A percentile compares a stretch with the other conserved stretches of the same genome.
These are phyloP conservation scores for Bothrops jararaca DNA, from an alignment of 2,113 vertebrate genomes.

Conservation along the genomic window DNA sequence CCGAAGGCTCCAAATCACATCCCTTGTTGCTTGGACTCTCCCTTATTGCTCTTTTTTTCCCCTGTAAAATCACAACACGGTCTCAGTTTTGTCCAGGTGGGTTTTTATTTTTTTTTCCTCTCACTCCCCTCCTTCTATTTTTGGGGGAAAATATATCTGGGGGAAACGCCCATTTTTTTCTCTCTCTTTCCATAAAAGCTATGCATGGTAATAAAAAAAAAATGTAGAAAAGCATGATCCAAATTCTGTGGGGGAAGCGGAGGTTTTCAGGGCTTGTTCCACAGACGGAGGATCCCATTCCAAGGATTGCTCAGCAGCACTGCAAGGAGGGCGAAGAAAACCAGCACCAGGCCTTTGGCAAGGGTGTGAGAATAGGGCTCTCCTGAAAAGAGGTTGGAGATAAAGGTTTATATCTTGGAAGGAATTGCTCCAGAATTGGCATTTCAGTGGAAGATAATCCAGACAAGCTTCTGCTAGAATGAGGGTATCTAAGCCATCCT, in stretches of 20 bases:
- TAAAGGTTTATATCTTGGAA: background rate
- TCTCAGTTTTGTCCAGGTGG: background rate
- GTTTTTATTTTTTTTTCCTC: background rate
- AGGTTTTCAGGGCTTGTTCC: slow-evolving; percentile 41
- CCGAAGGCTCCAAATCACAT: background rate
- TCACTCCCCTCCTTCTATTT: background rate
- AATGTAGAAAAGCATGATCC: background rate
- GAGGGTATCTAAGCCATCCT: background rate
- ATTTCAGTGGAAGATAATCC: background rate
- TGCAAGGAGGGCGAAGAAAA: slow-evolving; percentile 71
- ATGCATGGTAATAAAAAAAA: background rate
- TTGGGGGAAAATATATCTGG: slow-evolving; percentile 8
- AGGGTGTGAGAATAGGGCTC: slow-evolving; percentile 79
- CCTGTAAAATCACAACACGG: background rate
- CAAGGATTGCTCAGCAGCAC: slow-evolving; percentile 77
- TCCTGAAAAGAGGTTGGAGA: slow-evolving; percentile 65
- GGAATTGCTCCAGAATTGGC: background rate
- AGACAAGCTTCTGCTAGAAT: background rate
- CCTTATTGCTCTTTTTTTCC: background rate
- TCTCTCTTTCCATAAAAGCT: background rate
- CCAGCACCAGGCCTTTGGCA: slow-evolving; percentile 82
- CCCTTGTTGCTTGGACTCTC: background rate
- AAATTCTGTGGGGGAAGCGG: background rate
- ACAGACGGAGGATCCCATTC: slow-evolving; percentile 68
- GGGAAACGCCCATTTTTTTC: background rate